Percentiles rank a stretch among this genome's conserved stretches.
Conservation (phyloP, 2,113 vertebrate genomes). For the Amphiprion ocellaris region DNA sequence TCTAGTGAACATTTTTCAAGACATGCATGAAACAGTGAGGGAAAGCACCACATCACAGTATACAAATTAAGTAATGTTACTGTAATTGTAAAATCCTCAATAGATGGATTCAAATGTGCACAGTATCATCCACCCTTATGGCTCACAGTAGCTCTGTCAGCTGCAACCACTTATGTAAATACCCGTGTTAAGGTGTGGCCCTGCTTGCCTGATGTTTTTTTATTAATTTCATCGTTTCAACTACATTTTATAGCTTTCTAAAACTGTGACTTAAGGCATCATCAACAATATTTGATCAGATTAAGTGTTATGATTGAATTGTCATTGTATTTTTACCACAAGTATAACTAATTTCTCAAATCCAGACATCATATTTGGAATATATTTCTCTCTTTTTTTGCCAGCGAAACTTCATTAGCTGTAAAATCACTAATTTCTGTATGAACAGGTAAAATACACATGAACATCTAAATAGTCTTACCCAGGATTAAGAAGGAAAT, state of each 20-base stretch:
- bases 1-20: no score
- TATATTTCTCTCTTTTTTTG: background rate
- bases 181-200: conserved; percentile 21
- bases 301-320: background rate
- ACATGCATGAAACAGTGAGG: no score
- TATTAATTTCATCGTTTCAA: background rate
- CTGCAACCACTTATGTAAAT: background rate
- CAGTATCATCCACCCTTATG: background rate
- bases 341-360: background rate
- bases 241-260: background rate
- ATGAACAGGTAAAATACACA: background rate
- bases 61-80: no score
- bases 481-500: conserved; percentile 54
- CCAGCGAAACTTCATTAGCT: background rate
- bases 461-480: conserved; percentile 48
- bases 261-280: background rate
- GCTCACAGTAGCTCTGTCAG: background rate
- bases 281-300: background rate
- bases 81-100: no score
- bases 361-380: background rate
- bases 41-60: no score
- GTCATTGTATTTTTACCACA: background rate
- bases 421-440: background rate
- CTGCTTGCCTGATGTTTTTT: background rate
- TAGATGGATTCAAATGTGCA: background rate